Evolutionary conservation across 2,888 invertebrate genomes (phyloP), one percentile per base, ranked within the genome.

Genomic region (Pristionchus entomophagus): DNA sequence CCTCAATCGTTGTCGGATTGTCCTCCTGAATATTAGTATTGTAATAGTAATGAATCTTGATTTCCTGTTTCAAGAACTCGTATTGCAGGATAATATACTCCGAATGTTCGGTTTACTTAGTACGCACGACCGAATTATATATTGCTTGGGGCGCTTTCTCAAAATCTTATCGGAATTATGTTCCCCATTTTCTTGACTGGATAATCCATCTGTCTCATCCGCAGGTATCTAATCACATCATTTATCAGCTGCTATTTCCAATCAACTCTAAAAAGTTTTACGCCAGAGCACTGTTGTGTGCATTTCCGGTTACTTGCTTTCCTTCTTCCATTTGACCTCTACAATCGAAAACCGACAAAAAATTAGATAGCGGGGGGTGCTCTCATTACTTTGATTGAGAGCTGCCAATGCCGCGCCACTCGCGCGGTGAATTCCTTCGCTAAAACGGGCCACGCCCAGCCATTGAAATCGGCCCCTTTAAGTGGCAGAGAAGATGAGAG

Each of bases 1-100:
- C 91, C 77, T 89, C 86, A 82, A 87, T 87, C 0, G 91, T 91
- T 6, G 86, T 85, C 38, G 91, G 90, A 38, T 86, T 85, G 84
- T 89, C 91, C 85, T 90, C 89, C 91, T 91, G 87, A 35, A 89
- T 4, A 35, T 12, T 26, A 59, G 26, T 59, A n/a, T 1, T n/a
- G n/a, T n/a, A n/a, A n/a, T n/a, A n/a, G n/a, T n/a, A n/a, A n/a
- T n/a, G n/a, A n/a, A n/a, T n/a, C n/a, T n/a, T n/a, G n/a, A n/a
- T n/a, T n/a, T n/a, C n/a, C n/a, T n/a, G n/a, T n/a, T n/a, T n/a
- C n/a, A n/a, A n/a, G n/a, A n/a, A n/a, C n/a, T n/a, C n/a, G n/a
- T n/a, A n/a, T n/a, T n/a, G n/a, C n/a, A n/a, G n/a, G n/a, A n/a
- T n/a, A n/a, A n/a, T n/a, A n/a, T n/a, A n/a, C n/a, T n/a, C n/a